A percentile compares a stretch with the other conserved stretches of the same genome.
Evolutionary conservation across 2,888 invertebrate genomes (phyloP).

Genomic region (Eulithis testata): DNA sequence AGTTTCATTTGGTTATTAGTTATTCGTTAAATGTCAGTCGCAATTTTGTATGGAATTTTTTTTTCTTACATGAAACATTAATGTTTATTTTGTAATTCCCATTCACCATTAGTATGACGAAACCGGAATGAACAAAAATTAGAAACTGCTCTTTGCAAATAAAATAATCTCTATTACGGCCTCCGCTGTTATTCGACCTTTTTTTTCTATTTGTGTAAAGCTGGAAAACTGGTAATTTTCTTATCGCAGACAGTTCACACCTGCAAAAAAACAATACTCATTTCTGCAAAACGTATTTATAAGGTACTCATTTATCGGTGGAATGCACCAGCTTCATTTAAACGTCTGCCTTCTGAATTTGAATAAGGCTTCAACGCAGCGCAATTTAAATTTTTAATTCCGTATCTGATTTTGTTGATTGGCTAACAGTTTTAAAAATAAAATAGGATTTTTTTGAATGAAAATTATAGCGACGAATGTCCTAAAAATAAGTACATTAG

Average conservation of each 20-base stretch:
- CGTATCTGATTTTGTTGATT: slow-evolving; percentile 24
- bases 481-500: too few relatives aligned
- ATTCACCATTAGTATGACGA: too few relatives aligned
- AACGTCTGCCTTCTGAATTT: slow-evolving; percentile 15
- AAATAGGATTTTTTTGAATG: neutral
- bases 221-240: neutral
- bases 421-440: slow-evolving; percentile 9
- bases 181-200: too few relatives aligned
- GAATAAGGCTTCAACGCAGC: slow-evolving; percentile 12
- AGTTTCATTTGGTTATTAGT: too few relatives aligned
- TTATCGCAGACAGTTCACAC: slow-evolving; percentile 4
- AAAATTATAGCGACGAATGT: neutral
- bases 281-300: slow-evolving; percentile 11
- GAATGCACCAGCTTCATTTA: slow-evolving; percentile 25
- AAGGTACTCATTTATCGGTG: slow-evolving; percentile 20
- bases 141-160: too few relatives aligned
- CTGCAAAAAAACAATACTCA: slow-evolving; percentile 1
- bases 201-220: neutral
- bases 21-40: too few relatives aligned
- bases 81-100: too few relatives aligned
- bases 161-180: too few relatives aligned
- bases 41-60: too few relatives aligned
- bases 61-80: too few relatives aligned
- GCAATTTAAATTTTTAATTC: slow-evolving; percentile 20
- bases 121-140: too few relatives aligned